These are phyloP conservation scores for Buceros bicornis DNA, from an alignment of 2,797 vertebrate species.

Conservation along the genomic window DNA sequence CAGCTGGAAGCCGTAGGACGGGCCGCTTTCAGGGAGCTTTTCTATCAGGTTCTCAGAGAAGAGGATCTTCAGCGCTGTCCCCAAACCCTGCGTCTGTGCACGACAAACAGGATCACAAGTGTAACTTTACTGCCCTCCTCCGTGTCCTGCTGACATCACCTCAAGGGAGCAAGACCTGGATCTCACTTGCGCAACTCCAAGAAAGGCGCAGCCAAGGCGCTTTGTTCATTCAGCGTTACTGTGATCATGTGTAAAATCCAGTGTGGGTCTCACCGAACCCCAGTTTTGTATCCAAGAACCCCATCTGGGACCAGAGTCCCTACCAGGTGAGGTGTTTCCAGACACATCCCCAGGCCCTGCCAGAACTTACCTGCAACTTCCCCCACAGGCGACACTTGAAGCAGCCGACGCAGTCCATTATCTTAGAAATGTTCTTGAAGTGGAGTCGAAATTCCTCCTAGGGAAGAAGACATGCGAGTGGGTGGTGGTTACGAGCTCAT, in stretches of 20 bases:
- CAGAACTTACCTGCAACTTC: conserved; percentile 88
- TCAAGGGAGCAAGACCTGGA: background rate
- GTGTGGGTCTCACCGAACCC: rapidly evolving
- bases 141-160: background rate
- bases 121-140: background rate
- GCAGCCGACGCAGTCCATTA: conserved; percentile 97
- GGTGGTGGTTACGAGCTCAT: background rate
- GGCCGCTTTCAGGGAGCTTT: conserved; percentile 82
- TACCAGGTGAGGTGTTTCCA: background rate
- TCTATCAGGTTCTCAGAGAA: conserved; percentile 92
- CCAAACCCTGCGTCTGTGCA: conserved; percentile 92
- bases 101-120: background rate
- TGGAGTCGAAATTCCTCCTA: conserved; percentile 91
- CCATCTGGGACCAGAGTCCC: rapidly evolving
- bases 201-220: background rate
- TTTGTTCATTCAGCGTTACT: background rate
- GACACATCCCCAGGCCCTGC: background rate
- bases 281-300: rapidly evolving
- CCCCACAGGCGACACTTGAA: conserved; percentile 96
- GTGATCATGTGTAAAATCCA: background rate
- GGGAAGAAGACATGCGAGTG: background rate
- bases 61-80: conserved; percentile 92
- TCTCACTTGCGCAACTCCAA: background rate
- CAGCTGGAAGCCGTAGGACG: conserved; percentile 86
- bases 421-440: conserved; percentile 94